Evolutionary conservation across 2,797 vertebrate genomes (phyloP).

Genomic region (Pantherophis vulpinus): DNA sequence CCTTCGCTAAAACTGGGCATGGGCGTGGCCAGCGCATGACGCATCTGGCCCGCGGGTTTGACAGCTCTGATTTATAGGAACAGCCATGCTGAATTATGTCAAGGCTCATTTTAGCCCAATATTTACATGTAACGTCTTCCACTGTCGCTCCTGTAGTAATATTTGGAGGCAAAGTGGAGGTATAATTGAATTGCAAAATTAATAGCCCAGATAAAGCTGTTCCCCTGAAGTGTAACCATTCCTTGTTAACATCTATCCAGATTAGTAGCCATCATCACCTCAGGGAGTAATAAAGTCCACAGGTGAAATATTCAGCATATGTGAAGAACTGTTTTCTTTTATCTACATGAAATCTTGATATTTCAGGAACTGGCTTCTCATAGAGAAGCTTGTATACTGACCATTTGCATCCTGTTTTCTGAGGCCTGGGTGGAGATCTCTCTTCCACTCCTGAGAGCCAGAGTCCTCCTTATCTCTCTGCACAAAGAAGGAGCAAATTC

Average conservation of each 20-base stretch:
- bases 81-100: neutral
- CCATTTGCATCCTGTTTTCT: neutral
- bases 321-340: neutral
- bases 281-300: neutral
- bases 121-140: neutral
- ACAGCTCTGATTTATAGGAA: neutral
- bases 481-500: neutral
- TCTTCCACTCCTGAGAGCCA: neutral
- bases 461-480: neutral
- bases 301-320: neutral
- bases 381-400: neutral
- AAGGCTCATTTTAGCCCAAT: neutral
- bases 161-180: neutral
- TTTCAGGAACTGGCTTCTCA: neutral
- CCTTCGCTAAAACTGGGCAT: too few relatives aligned
- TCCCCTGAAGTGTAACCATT: neutral
- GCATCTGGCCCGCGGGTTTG: too few relatives aligned
- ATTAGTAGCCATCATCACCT: neutral
- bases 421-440: neutral
- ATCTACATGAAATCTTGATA: neutral
- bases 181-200: neutral
- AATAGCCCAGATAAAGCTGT: neutral
- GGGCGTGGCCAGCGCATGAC: too few relatives aligned
- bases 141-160: neutral
- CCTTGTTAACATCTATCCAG: neutral